These are phyloP conservation scores for Anneissia japonica DNA, from an alignment of 35 echinoderm and acorn worm genomes.

Conservation along the genomic window DNA sequence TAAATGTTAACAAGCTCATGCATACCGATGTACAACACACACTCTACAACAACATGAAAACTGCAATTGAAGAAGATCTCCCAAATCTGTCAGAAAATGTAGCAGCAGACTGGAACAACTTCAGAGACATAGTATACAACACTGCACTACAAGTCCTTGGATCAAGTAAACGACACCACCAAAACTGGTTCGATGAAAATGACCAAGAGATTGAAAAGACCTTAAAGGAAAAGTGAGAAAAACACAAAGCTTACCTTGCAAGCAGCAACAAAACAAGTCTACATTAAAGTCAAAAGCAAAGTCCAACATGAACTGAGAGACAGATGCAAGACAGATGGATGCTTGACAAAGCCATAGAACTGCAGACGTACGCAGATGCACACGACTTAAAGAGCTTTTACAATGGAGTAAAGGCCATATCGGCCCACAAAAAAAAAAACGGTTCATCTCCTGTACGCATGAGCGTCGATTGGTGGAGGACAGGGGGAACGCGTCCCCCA, in stretches of 20 bases:
- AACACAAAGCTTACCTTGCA: not conserved
- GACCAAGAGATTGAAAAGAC: not conserved
- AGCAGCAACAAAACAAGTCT: not conserved
- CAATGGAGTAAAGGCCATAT: too few species aligned
- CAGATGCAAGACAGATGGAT: conserved; percentile 24
- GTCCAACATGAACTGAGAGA: not conserved
- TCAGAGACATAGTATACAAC: not conserved
- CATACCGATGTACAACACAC: not conserved
- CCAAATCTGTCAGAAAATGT: too few species aligned
- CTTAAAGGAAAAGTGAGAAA: not conserved
- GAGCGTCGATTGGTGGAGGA: too few species aligned
- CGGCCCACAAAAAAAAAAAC: too few species aligned
- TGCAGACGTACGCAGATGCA: not conserved
- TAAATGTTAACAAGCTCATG: conserved; percentile 1
- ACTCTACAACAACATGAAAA: not conserved
- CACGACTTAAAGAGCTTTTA: too few species aligned
- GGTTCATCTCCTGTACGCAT: too few species aligned
- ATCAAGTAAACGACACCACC: not conserved
- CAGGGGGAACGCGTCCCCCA: too few species aligned
- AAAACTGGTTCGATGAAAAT: conserved; percentile 38
- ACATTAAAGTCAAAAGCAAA: not conserved
- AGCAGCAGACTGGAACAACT: too few species aligned
- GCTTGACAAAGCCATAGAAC: not conserved
- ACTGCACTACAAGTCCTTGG: conserved; percentile 21
- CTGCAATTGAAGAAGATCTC: too few species aligned